Percentiles rank a stretch among this genome's conserved stretches.
phyloP scores from a whole-genome alignment of 2,888 invertebrate genomes.

The Brenthis ino region DNA sequence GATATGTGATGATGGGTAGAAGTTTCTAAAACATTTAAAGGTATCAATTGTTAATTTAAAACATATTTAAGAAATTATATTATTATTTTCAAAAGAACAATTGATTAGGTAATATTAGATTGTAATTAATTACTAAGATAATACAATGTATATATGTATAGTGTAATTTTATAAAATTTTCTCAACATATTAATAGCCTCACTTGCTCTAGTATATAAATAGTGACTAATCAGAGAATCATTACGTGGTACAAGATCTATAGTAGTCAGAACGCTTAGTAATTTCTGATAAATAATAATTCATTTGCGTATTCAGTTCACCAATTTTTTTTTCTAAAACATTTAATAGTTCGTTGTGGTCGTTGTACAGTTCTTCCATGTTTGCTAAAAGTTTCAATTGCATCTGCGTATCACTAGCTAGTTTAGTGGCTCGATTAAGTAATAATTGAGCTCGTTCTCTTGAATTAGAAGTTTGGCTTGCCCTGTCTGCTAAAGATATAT shows the following conservation, averaged over 20 bases:
- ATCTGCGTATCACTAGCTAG: conserved; percentile 90
- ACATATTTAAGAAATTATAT: neutral
- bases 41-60: neutral
- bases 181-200: conserved; percentile 12
- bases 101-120: neutral
- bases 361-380: conserved; percentile 87
- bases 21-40: too few species aligned
- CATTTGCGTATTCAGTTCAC: conserved; percentile 84
- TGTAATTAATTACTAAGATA: too few species aligned
- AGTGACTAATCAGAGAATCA: conserved; percentile 11
- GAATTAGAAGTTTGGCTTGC: conserved; percentile 89
- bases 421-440: conserved; percentile 90
- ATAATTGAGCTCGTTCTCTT: conserved; percentile 88
- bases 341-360: conserved; percentile 84
- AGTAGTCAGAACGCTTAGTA: conserved; percentile 82
- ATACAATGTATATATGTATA: neutral
- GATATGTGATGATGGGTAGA: conserved; percentile 10
- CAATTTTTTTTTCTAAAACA: conserved; percentile 83
- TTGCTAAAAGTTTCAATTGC: conserved; percentile 87
- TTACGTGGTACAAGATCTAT: conserved; percentile 83
- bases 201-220: neutral
- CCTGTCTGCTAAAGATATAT: conserved; percentile 86
- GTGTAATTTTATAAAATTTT: neutral
- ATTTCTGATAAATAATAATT: conserved; percentile 84
- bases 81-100: neutral